Evolutionary conservation across 2,113 vertebrate species (phyloP).

Genomic region (Excalfactoria chinensis): DNA sequence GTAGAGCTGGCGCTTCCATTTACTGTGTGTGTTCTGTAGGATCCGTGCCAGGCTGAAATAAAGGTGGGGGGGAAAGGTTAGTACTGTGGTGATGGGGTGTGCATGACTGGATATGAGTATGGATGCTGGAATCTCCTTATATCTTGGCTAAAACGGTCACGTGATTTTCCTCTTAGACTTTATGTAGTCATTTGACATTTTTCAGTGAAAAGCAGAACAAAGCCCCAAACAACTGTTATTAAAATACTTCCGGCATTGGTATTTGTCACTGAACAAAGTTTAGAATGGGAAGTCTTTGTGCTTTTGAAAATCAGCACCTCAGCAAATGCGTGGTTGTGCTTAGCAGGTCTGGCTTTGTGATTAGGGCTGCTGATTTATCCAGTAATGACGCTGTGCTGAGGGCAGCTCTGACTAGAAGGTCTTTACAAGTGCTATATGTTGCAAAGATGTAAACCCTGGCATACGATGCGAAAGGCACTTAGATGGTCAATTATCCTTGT

Average conservation of each 20-base stretch:
- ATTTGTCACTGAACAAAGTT: background rate
- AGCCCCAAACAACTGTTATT: background rate
- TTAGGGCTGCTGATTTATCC: background rate
- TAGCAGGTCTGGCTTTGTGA: rapidly evolving
- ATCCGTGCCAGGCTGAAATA: background rate
- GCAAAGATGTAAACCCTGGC: slow-evolving; percentile 25
- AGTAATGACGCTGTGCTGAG: background rate
- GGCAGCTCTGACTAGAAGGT: background rate
- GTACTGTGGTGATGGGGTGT: background rate
- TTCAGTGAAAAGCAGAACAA: background rate
- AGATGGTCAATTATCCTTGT: slow-evolving; percentile 12
- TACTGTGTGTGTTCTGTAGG: background rate
- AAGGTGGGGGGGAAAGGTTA: background rate
- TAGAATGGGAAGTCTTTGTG: background rate
- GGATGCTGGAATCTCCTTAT: background rate
- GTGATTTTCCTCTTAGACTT: background rate
- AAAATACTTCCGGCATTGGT: background rate
- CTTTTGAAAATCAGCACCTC: background rate
- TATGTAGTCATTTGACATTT: background rate
- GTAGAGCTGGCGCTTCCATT: background rate
- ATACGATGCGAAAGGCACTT: background rate
- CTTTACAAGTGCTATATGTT: background rate
- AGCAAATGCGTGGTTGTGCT: rapidly evolving
- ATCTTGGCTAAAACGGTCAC: background rate
- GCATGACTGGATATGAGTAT: background rate